Percentiles rank a stretch among this genome's conserved stretches.
phyloP scores from a whole-genome alignment of 2,888 invertebrate species.

The Cepaea hortensis region DNA sequence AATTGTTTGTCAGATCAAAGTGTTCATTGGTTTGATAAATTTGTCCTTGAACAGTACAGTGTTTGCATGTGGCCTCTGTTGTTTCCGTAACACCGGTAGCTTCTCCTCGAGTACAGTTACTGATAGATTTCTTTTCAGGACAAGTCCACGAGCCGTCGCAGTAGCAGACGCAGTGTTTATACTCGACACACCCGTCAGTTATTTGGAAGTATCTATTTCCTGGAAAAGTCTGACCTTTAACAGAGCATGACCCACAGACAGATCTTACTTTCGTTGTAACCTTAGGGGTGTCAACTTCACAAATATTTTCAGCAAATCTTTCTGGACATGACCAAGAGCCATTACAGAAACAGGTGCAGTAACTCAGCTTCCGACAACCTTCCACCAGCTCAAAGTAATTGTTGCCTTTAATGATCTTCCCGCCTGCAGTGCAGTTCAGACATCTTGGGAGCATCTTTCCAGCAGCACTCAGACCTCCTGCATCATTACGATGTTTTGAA shows the following conservation, averaged over 20 bases:
- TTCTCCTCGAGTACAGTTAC: constrained; percentile 52
- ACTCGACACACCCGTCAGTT: constrained; percentile 62
- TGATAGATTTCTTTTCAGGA: constrained; percentile 51
- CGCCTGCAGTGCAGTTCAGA: constrained; percentile 50
- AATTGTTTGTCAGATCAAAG: not conserved
- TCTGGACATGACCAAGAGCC: constrained; percentile 63
- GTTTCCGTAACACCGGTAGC: constrained; percentile 34
- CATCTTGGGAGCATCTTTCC: not conserved
- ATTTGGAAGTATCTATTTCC: constrained; percentile 59
- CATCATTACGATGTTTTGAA: not conserved
- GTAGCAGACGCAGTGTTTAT: constrained; percentile 62
- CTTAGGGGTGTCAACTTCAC: constrained; percentile 39
- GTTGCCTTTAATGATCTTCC: constrained; percentile 56
- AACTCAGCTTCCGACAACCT: constrained; percentile 62
- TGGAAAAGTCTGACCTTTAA: constrained; percentile 51
- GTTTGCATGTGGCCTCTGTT: not conserved
- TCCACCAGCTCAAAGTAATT: constrained; percentile 60
- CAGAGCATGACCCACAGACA: constrained; percentile 43
- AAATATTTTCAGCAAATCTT: constrained; percentile 35
- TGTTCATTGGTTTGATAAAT: not conserved
- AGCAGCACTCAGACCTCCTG: too few relatives aligned
- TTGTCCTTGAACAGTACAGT: not conserved
- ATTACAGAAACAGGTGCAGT: constrained; percentile 65
- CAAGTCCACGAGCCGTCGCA: constrained; percentile 66
- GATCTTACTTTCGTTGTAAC: not conserved